phyloP scores from a whole-genome alignment of 1,140 invertebrate species.

The Drosophila ficusphila region DNA sequence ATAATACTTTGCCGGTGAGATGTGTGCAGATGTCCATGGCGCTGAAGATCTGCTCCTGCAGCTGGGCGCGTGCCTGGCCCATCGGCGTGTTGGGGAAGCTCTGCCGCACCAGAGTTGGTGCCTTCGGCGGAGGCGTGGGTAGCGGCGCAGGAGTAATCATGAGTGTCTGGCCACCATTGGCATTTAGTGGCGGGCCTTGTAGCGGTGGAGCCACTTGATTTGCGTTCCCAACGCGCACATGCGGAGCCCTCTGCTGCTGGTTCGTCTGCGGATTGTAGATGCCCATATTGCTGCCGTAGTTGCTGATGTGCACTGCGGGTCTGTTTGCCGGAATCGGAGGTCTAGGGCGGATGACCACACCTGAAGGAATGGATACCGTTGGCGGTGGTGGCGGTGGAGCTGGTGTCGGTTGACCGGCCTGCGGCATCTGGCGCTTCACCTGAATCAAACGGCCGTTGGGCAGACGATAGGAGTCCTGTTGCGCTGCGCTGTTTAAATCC shows the following conservation, averaged over 20 bases:
- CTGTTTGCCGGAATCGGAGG: background rate
- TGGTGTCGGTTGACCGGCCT: conserved; percentile 4
- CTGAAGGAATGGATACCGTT: conserved; percentile 1
- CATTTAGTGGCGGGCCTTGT: conserved; percentile 1
- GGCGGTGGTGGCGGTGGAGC: conserved; percentile 16
- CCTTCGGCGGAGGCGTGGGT: conserved; percentile 13
- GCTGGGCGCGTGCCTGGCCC: conserved; percentile 63
- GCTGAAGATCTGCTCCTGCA: conserved; percentile 80
- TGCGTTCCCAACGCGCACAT: conserved; percentile 52
- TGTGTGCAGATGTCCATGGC: conserved; percentile 83
- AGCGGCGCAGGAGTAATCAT: conserved; percentile 30
- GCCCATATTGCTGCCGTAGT: conserved; percentile 57
- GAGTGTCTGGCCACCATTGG: conserved; percentile 33
- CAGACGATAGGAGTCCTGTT: conserved; percentile 79
- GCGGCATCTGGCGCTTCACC: conserved; percentile 75
- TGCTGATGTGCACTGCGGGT: conserved; percentile 6
- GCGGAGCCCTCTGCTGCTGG: conserved; percentile 54
- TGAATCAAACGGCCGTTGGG: conserved; percentile 83
- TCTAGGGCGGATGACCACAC: conserved; percentile 50
- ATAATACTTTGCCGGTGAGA: conserved; percentile 76
- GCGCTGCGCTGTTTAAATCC: conserved; percentile 81
- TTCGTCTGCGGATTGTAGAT: conserved; percentile 67
- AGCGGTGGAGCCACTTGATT: conserved; percentile 14
- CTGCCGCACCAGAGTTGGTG: conserved; percentile 53
- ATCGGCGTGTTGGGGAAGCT: conserved; percentile 54